Base-by-base conservation (phyloP, 2,113 vertebrate genomes). In the Riparia riparia region DNA sequence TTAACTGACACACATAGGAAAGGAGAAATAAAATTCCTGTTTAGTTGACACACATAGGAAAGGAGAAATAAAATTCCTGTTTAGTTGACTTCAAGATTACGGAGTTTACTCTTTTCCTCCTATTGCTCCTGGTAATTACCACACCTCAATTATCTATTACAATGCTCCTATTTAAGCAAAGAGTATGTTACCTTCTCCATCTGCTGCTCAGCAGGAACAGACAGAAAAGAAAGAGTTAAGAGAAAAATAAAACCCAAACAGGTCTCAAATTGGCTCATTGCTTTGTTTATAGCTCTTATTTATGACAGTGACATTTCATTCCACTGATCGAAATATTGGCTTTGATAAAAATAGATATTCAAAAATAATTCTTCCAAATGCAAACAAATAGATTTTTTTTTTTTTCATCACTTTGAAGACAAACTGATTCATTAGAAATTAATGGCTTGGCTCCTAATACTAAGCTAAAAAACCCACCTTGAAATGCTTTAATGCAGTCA, bases 121-220 rank as follows among this genome's bases (percentile, higher is more conserved):
- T 69, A 15, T 12, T 76, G 57, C 28, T 82, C 41, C 45, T 41
- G 17, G 37, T 76, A 91, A 93, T 89, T 86, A 95, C 58, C 60
- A 74, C 45, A 86, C 56, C 49, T 81, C 70, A 61, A 66, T 82
- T 79, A 89, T 13, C 34, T 72, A 44, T 37, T 49, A 70, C 47
- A 93, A 54, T 45, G 85, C 79, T 66, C 60, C 34, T 80, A 7
- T 44, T 61, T 68, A 82, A 95, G 53, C 86, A 91, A 39, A 60
- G 61, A 89, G 20, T 28, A 39, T 66, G 56, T 26, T 61, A 94
- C 78, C 71, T 92, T 87, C 69, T 85, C 95, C 91, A 94, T 95
- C 96, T 96, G 94, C 44, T 92, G 47, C 84, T 93, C 96, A 87
- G 90, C 80, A 94, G 78, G 95, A 95, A 71, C 1, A 8, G 54